Base-by-base conservation (phyloP, 2,113 vertebrate genomes). In the Hemichromis elongatus region DNA sequence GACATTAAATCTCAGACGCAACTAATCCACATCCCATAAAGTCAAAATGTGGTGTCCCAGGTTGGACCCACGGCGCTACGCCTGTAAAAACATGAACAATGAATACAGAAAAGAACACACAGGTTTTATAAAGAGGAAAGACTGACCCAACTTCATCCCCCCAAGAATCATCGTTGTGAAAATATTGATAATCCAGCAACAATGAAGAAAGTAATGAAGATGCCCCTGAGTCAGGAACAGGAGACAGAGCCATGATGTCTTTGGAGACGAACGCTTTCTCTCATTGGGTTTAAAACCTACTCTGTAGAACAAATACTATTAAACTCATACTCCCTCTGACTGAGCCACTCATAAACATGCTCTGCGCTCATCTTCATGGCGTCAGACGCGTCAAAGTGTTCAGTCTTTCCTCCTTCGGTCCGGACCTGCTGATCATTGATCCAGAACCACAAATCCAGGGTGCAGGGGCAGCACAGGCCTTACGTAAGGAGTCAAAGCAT, bases 361-460 rank as follows among this genome's bases (percentile, higher is more conserved):
- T 68, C 3, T 7, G 7, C 45, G 10, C 2, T 21, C 9, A 0
- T 56, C 1, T 33, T 2, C 83, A 92, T 78, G 77, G 85, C 87
- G 24, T 9, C 83, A 19, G 79, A 18, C 2, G 9, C 6, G 57
- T 52, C 2, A 40, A 88, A 89, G 0, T 3, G 1, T 1, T 30
- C 53, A 1, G 2, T 4, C 2, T 19, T 1, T n/a, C 0, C 2
- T 2, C 4, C 40, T 13, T 26, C 2, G 37, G 2, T 50, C 87
- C 83, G 4, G 28, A 28, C 28, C 28, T 1, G 1, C 7, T 59
- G 2, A 4, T 85, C 79, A 11, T 21, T 86, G 70, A 90, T 53
- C 89, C 89, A 92, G 89, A 85, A 83, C 87, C 90, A 93, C 8
- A 84, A 6, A 2, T 35, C 77, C 42, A 89, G 13, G 33, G 13